Percentiles rank a stretch among this genome's conserved stretches.
phyloP scores from a whole-genome alignment of 2,888 invertebrate species.

The Ormyrus thymus region DNA sequence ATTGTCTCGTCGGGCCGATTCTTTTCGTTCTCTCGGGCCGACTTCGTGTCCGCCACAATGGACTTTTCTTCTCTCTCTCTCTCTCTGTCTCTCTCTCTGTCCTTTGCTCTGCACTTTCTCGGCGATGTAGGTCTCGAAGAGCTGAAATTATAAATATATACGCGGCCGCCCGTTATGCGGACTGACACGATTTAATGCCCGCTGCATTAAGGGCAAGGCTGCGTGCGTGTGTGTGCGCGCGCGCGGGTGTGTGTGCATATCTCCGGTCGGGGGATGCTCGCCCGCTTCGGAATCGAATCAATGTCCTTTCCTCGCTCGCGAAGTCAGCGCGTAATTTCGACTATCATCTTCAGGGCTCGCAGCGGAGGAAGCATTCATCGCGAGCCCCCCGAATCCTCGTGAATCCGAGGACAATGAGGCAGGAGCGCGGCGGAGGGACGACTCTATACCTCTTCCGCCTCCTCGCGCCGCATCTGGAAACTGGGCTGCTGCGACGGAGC shows the following conservation, averaged over 20 bases:
- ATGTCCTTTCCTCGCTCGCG: no score
- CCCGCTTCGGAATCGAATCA: no score
- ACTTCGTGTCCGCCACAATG: background rate
- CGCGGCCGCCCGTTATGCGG: no score
- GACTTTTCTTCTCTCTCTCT: background rate
- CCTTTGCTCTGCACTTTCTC: background rate
- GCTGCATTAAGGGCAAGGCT: slow-evolving; percentile 7
- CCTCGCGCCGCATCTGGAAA: slow-evolving; percentile 5
- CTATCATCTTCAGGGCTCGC: no score
- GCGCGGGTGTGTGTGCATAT: background rate
- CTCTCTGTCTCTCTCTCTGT: background rate
- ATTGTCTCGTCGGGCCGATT: background rate
- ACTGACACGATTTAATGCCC: slow-evolving; percentile 22
- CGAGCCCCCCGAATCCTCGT: no score
- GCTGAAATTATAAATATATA: slow-evolving; percentile 32
- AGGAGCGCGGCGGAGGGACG: no score
- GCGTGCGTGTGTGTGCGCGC: background rate
- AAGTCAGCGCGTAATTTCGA: no score
- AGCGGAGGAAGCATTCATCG: no score
- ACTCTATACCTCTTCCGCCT: background rate
- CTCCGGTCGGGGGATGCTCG: no score
- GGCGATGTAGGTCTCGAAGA: slow-evolving; percentile 27
- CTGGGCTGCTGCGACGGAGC: slow-evolving; percentile 22
- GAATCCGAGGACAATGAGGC: no score
- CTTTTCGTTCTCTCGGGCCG: background rate